Evolutionary conservation across 2,888 invertebrate genomes (phyloP).

Genomic region (Caenorhabditis virilis): DNA sequence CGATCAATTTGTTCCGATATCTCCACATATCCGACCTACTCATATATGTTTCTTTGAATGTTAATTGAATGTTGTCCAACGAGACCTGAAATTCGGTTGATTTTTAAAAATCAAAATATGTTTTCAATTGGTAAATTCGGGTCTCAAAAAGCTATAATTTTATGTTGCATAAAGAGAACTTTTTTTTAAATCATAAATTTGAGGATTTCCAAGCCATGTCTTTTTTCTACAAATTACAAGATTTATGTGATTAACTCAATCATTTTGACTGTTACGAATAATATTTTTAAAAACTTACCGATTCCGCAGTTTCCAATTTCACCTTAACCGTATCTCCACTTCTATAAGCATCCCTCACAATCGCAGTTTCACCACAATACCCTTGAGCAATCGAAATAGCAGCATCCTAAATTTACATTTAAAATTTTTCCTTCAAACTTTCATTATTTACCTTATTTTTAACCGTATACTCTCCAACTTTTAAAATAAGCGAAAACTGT

Average conservation of each 20-base stretch:
- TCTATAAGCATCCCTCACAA: background rate
- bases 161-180: no score
- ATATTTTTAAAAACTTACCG: no score
- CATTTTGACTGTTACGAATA: no score
- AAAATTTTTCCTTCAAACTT: no score
- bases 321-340: background rate
- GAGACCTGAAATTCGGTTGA: conserved; percentile 33
- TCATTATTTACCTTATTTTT: no score
- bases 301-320: conserved; percentile 11
- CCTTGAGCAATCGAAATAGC: background rate
- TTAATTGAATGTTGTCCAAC: conserved; percentile 91
- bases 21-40: conserved; percentile 99
- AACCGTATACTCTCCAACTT: no score
- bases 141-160: no score
- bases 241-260: no score
- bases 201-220: background rate
- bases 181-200: no score
- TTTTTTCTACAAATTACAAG: no score
- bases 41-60: conserved; percentile 96
- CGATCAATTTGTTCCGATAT: conserved; percentile 86
- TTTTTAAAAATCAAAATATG: background rate
- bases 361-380: background rate
- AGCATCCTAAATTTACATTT: background rate
- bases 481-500: background rate
- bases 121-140: no score